Base-by-base conservation (phyloP, 2,888 invertebrate genomes). In the Caenorhabditis afra region DNA sequence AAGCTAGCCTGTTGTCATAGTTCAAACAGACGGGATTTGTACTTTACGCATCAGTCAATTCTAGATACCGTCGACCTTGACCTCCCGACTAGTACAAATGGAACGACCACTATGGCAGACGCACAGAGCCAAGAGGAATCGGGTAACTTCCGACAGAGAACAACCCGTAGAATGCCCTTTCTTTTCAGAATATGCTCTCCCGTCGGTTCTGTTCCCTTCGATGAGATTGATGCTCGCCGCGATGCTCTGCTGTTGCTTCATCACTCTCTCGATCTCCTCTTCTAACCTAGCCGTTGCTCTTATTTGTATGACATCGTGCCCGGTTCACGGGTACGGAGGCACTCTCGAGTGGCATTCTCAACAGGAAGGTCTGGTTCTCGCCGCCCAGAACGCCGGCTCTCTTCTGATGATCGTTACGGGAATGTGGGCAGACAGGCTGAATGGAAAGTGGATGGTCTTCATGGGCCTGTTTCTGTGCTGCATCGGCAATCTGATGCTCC, bases 301-400 rank as follows among this genome's bases (percentile, higher is more conserved):
- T n/a, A 89, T 89, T 23, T 89, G 89, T 68, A 89, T 89, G 89
- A 89, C 87, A n/a, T 85, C 84, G 3, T 89, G 89, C 52, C 87
- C 88, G 10, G 70, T 86, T n/a, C 87, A 88, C 65, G 88, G 85
- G n/a, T 87, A 88, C 45, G 85, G 85, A 10, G 79, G 79, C 0
- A 79, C 67, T 1, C 23, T 79, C 5, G 67, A 79, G 35, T 79
- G 79, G 79, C 68, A 74, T 4, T 68, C 73, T 7, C 64, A 68
- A n/a, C 75, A 88, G 81, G 87, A 89, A 79, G 89, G 89, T 8
- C 79, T 88, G 20, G 88, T 89, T 7, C 50, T 89, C 53, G 89
- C 89, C 3, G 88, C 89, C 22, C 88, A 88, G 70, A 89, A 89
- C 75, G 88, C 87, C 1, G 89, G 89, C 18, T 82, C 84, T 14